Conservation (phyloP, 2,888 invertebrate genomes). For the Slavum lentiscoides region DNA sequence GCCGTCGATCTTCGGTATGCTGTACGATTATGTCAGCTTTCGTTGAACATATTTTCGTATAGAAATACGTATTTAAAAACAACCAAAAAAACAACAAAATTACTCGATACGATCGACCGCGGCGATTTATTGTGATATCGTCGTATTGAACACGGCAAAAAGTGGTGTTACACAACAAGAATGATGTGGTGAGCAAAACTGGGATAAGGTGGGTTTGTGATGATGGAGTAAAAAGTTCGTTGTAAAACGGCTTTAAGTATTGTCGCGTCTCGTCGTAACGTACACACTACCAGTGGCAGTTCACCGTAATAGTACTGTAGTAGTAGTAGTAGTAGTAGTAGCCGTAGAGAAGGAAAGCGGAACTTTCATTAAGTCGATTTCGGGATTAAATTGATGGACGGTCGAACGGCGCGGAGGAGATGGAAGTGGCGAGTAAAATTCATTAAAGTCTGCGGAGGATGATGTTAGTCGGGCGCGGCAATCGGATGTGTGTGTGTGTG, state of each 20-base stretch:
- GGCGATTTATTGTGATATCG: too few species aligned
- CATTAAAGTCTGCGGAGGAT: slow-evolving; percentile 51
- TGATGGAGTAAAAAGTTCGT: slow-evolving; percentile 8
- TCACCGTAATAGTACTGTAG: background rate
- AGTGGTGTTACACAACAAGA: background rate
- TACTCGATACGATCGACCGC: too few species aligned
- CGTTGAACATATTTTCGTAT: too few species aligned
- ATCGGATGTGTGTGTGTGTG: slow-evolving; percentile 22
- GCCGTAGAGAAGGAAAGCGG: slow-evolving; percentile 43
- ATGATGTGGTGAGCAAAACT: background rate
- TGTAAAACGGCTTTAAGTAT: slow-evolving; percentile 47
- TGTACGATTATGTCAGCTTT: too few species aligned
- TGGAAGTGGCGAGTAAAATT: slow-evolving; percentile 49
- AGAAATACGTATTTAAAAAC: too few species aligned
- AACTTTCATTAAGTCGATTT: slow-evolving; percentile 53
- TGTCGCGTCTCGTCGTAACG: slow-evolving; percentile 13
- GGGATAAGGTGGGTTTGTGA: background rate
- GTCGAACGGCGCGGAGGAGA: slow-evolving; percentile 41
- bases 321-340: slow-evolving; percentile 20
- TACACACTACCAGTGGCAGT: background rate
- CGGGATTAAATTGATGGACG: slow-evolving; percentile 53
- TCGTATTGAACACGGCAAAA: too few species aligned
- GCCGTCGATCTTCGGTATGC: too few species aligned
- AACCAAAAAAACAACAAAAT: too few species aligned
- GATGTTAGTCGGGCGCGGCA: slow-evolving; percentile 43